Base-by-base conservation (phyloP, 2,113 vertebrate genomes). In the Hirundichthys speculiger region DNA sequence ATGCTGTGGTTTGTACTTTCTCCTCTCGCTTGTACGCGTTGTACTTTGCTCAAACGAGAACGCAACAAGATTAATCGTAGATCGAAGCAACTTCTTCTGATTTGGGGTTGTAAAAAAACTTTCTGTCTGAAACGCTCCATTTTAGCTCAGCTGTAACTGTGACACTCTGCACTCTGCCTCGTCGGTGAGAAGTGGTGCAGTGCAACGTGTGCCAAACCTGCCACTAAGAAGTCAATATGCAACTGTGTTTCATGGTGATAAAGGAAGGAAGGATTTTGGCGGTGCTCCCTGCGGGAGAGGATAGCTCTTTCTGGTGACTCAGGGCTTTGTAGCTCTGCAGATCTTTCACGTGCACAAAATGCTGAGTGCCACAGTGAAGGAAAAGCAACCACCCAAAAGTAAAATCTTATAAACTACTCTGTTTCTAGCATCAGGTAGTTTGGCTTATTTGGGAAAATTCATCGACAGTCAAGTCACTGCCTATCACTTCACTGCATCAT, bases 381-480 rank as follows among this genome's bases (percentile, higher is more conserved):
- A 34, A 34, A 34, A 1, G 20, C 14, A 24, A 49, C 24, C n/a
- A 45, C 11, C n/a, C 43, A 11, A n/a, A n/a, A 49, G 13, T 13
- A 24, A 2, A 15, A 24, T 16, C 43, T 18, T 19, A 19, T 45
- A 45, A 45, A 18, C 7, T 15, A 4, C 2, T 34, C 30, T 8
- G 15, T n/a, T 15, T n/a, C 14, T 6, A 43, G 69, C 70, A 69
- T 75, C 70, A 77, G 43, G 24, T 43, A 43, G 49, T 56, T 7
- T 39, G 22, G 39, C 55, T 83, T 58, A 73, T 82, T 83, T 76
- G 69, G 22, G 38, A 60, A 77, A 45, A 34, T 34, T 41, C 4
- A 16, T 45, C 61, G 30, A 21, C 40, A 34, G 22, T 39, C 2
- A 52, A 54, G 14, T 71, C 41, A 20, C 40, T 42, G 20, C 58